These are phyloP conservation scores for Porites rus DNA, from an alignment of 92 coral and sea anemone genomes.

Conservation along the genomic window DNA sequence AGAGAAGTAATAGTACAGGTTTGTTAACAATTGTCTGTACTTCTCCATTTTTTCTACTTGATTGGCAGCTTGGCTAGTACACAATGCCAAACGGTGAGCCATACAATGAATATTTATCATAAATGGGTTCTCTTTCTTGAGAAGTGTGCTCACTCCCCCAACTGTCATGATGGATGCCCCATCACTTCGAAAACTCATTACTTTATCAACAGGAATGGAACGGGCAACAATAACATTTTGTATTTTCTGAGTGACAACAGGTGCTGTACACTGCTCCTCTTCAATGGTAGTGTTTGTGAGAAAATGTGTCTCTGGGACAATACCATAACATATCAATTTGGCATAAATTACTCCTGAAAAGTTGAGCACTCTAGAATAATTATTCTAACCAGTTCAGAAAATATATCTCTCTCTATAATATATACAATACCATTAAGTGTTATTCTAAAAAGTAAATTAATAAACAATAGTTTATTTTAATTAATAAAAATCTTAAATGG, in stretches of 20 bases:
- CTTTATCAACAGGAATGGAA: neutral
- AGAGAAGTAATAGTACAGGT: constrained; percentile 36
- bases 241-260: neutral
- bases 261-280: no score
- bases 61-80: constrained; percentile 35
- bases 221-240: constrained; percentile 24
- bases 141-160: constrained; percentile 41
- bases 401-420: no score
- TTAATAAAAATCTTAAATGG: no score
- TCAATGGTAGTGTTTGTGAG: no score
- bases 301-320: no score
- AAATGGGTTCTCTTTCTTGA: constrained; percentile 40
- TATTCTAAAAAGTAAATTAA: no score
- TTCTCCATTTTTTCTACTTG: constrained; percentile 26
- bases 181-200: constrained; percentile 45
- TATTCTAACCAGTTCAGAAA: no score
- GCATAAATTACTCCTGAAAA: no score
- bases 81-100: constrained; percentile 47
- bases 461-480: no score
- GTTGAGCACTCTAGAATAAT: no score
- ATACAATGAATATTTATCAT: constrained; percentile 41
- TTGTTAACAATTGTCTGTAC: constrained; percentile 31
- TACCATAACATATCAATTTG: no score
- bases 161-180: constrained; percentile 53
- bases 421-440: no score